Evolutionary conservation across 2,797 vertebrate species (phyloP).

Genomic region (Poecile montanus): DNA sequence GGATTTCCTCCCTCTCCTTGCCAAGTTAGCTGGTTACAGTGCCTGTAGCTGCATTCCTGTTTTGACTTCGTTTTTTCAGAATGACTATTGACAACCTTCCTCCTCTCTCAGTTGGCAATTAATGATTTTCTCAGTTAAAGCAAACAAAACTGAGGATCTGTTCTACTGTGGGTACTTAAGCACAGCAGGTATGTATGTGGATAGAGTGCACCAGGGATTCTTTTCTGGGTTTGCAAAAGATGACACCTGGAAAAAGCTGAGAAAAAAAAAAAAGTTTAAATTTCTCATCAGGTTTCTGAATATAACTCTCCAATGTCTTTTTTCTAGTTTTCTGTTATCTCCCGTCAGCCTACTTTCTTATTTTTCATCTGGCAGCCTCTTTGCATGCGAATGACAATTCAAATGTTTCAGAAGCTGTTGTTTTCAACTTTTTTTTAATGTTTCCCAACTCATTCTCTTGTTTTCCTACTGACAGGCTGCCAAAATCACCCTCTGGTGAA

Average conservation of each 20-base stretch:
- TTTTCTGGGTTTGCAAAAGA: background rate
- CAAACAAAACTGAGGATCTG: background rate
- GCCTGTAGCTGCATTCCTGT: background rate
- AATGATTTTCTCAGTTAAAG: constrained; percentile 20
- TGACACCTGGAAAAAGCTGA: background rate
- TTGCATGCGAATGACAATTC: constrained; percentile 52
- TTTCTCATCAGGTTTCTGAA: constrained; percentile 22
- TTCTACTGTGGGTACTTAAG: background rate
- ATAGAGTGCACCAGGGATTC: background rate
- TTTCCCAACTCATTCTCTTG: constrained; percentile 67
- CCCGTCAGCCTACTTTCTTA: background rate
- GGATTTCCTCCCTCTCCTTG: background rate
- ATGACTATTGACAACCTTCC: background rate
- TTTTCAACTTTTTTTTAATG: constrained; percentile 75
- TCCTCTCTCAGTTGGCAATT: background rate
- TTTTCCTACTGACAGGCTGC: constrained; percentile 72
- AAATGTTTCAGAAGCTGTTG: constrained; percentile 58
- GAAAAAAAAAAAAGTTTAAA: background rate
- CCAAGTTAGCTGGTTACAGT: background rate
- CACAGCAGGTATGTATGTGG: background rate
- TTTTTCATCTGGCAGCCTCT: constrained; percentile 42
- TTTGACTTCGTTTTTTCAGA: constrained; percentile 1
- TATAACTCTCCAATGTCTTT: background rate
- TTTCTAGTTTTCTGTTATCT: constrained; percentile 15
- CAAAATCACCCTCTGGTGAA: constrained; percentile 71